Conservation (phyloP, 30 jellyfish, hydroid and myxozoan genomes). For the Turritopsis rubra region DNA sequence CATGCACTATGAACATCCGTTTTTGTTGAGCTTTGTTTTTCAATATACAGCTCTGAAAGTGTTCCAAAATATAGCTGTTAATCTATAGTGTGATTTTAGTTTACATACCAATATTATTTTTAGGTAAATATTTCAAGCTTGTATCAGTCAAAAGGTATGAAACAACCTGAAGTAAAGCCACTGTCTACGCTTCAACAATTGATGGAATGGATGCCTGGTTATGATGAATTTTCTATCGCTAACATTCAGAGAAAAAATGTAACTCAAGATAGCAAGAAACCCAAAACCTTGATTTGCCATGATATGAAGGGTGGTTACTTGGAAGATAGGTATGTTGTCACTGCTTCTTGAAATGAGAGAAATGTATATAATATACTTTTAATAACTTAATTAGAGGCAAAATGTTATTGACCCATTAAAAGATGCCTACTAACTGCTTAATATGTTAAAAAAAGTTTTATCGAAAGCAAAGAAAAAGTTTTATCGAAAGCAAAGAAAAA, state of each 20-base stretch:
- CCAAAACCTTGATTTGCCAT: conserved; percentile 86
- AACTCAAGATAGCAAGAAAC: conserved; percentile 27
- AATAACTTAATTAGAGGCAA: not conserved
- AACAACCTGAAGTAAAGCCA: conserved; percentile 57
- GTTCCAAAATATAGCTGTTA: too few relatives aligned
- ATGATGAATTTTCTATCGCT: conserved; percentile 59
- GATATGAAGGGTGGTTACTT: conserved; percentile 90
- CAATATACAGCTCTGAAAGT: too few relatives aligned
- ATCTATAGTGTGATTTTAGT: too few relatives aligned
- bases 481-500: too few relatives aligned
- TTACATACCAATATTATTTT: not conserved
- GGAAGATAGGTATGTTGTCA: conserved; percentile 72
- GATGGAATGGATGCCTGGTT: conserved; percentile 61
- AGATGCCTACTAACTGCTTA: too few relatives aligned
- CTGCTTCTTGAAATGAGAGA: not conserved
- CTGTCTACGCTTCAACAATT: conserved; percentile 36
- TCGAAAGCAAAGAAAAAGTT: too few relatives aligned
- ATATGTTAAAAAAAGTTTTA: too few relatives aligned
- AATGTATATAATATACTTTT: not conserved
- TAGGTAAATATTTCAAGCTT: not conserved
- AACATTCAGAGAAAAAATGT: conserved; percentile 23
- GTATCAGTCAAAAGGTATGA: not conserved
- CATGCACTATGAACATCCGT: too few relatives aligned
- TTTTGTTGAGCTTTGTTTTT: too few relatives aligned
- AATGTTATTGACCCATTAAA: too few relatives aligned